These are phyloP conservation scores for Piprites chloris DNA, from an alignment of 2,113 vertebrate species.

Conservation along the genomic window DNA sequence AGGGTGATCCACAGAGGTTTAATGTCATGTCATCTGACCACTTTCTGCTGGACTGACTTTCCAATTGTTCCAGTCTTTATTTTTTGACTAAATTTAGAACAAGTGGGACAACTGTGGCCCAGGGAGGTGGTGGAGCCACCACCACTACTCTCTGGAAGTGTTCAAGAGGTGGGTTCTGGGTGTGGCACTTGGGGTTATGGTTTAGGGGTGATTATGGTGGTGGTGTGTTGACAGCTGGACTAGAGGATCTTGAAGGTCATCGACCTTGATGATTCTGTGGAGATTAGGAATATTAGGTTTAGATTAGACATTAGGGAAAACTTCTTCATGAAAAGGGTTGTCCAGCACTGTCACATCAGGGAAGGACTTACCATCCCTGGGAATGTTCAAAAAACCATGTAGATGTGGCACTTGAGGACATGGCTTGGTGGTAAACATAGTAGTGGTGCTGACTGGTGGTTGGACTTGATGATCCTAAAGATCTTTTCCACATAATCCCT, in stretches of 20 bases:
- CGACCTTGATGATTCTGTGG: neutral
- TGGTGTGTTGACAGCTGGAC: neutral
- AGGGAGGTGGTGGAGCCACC: neutral
- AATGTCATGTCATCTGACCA: neutral
- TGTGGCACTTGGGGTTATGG: neutral
- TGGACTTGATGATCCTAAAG: neutral
- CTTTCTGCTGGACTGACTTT: neutral
- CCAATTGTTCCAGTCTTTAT: neutral
- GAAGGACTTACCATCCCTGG: no score
- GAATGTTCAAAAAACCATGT: accelerated
- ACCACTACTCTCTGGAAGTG: neutral
- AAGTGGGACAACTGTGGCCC: neutral
- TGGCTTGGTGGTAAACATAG: accelerated
- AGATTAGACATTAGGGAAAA: neutral
- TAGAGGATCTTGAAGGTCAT: neutral
- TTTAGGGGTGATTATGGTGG: neutral
- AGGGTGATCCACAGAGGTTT: neutral
- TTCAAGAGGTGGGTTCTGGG: neutral
- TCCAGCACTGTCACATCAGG: neutral
- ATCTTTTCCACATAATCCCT: neutral
- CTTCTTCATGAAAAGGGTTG: neutral
- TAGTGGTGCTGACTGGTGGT: neutral
- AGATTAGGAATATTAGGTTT: neutral
- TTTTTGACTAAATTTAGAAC: neutral
- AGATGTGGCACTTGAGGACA: neutral